Evolutionary conservation across 2,888 invertebrate genomes (phyloP), one percentile per base, ranked within the genome.

Genomic region (Hecatera dysodea): DNA sequence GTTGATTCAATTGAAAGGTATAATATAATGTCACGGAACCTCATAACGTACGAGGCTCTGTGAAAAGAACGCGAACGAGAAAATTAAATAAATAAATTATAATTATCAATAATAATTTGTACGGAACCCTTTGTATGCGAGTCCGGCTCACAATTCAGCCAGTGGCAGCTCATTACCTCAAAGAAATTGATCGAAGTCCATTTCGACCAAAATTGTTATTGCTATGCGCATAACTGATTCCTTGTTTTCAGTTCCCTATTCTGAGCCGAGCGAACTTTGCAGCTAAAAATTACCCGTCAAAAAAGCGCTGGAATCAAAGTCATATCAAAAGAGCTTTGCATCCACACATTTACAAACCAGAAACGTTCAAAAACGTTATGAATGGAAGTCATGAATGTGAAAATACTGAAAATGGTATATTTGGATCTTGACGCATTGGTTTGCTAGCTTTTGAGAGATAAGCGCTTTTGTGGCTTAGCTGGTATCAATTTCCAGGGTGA

Each of bases 331-430:
- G 53, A 59, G 19, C 46, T 60, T 55, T 55, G 27, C 42, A 55
- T 55, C 8, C 22, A 57, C 39, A 76, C 19, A 59, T 76, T 68
- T 68, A 39, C n/a, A 46, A 68, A 52, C 56, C 44, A 22, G 39
- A 48, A 46, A 6, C 52, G 24, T 53, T 73, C 24, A 27, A 53
- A 53, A 72, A 44, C 27, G 27, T 55, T 70, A 55, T 55, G 55
- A 70, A 77, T 70, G 59, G 15, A 70, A 55, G 48, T 0, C 8
- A 27, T 55, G 55, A 60, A 71, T 77, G 53, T 27, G 46, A 24
- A 70, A 77, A 70, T 36, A 19, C 22, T 44, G 15, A 70, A 57
- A 57, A 67, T 19, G 17, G 11, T n/a, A 24, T 22, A 52, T 22
- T 27, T 11, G 33, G 3, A 27, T 9, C 1, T n/a, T 12, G 12